phyloP scores from a whole-genome alignment of 2,113 vertebrate species.

The Dascyllus trimaculatus region DNA sequence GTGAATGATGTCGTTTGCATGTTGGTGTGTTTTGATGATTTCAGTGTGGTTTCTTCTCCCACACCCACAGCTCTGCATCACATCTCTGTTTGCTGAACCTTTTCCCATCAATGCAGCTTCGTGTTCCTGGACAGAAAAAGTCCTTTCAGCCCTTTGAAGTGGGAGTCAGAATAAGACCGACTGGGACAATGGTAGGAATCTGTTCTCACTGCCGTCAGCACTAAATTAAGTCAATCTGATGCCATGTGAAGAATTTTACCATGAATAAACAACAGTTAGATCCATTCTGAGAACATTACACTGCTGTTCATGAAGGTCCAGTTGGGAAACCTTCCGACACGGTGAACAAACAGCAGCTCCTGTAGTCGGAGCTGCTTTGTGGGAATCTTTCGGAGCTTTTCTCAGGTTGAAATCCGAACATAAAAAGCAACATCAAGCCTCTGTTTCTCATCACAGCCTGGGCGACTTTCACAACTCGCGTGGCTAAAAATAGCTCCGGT shows the following conservation, averaged over 20 bases:
- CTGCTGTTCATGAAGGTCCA: neutral
- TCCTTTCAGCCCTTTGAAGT: slow-evolving; percentile 5
- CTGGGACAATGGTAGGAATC: slow-evolving; percentile 7
- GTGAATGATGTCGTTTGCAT: too few relatives aligned
- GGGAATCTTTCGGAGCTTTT: too few relatives aligned
- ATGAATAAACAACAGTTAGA: neutral
- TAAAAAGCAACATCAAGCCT: too few relatives aligned
- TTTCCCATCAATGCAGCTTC: neutral
- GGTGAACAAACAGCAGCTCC: neutral
- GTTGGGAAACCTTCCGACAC: neutral
- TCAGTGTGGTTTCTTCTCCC: slow-evolving; percentile 24
- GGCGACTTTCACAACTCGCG: too few relatives aligned
- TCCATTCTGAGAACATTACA: neutral
- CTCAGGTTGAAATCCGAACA: too few relatives aligned
- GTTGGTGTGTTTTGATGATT: too few relatives aligned
- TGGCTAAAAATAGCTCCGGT: too few relatives aligned
- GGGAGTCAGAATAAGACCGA: slow-evolving; percentile 22
- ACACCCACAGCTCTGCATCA: slow-evolving; percentile 31
- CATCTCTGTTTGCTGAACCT: neutral
- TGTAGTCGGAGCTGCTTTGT: neutral
- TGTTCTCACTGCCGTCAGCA: neutral
- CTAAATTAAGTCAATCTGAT: neutral
- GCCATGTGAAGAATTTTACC: slow-evolving; percentile 4
- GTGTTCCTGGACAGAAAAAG: neutral
- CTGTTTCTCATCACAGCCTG: too few relatives aligned